Conservation (phyloP, 64 coral and sea anemone species). For the Porites australiensis region DNA sequence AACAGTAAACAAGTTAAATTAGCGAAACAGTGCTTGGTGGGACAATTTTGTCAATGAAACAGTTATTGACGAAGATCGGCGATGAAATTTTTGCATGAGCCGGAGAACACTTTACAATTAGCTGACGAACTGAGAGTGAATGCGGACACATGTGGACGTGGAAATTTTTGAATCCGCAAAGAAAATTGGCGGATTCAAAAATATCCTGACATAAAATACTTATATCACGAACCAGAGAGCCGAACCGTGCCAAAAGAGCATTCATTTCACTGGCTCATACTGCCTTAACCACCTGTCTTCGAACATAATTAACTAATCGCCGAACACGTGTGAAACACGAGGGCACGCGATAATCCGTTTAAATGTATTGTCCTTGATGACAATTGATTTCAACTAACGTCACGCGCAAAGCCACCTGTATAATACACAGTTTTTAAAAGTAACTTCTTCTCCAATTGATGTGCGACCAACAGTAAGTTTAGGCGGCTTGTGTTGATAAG, state of each 20-base stretch:
- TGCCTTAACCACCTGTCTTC: slow-evolving; percentile 3
- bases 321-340: slow-evolving; percentile 41
- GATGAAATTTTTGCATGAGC: no score
- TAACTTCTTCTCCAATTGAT: not conserved
- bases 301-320: not conserved
- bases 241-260: slow-evolving; percentile 21
- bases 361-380: not conserved
- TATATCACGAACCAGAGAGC: not conserved
- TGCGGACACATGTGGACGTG: no score
- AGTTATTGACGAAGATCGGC: no score
- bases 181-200: no score
- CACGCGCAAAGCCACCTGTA: slow-evolving; percentile 1
- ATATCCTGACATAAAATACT: no score
- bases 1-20: no score
- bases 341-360: slow-evolving; percentile 4
- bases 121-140: no score
- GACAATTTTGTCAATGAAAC: no score
- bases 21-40: no score
- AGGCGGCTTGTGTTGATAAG: not conserved
- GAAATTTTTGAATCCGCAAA: no score
- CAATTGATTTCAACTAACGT: not conserved
- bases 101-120: no score
- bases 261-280: not conserved
- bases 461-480: not conserved
- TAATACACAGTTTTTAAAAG: slow-evolving; percentile 1